These are phyloP conservation scores for Threskiornis aethiopicus DNA, from an alignment of 2,797 vertebrate genomes.

Conservation along the genomic window DNA sequence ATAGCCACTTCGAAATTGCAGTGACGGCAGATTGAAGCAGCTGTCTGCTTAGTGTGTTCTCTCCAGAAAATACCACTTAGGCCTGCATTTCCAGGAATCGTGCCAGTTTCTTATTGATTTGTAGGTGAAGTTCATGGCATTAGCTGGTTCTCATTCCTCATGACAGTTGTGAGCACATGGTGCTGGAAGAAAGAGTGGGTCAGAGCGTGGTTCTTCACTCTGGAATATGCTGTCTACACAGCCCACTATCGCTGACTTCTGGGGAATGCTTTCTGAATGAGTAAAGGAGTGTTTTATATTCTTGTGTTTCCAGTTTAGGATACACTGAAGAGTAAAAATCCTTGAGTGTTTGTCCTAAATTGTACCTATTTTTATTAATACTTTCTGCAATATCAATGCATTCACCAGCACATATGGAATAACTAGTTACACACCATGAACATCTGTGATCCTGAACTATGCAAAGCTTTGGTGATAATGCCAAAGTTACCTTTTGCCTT, in stretches of 20 bases:
- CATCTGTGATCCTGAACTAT: background rate
- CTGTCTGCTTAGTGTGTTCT: background rate
- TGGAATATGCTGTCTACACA: background rate
- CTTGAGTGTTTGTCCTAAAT: background rate
- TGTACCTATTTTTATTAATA: fast-evolving
- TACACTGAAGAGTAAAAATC: background rate
- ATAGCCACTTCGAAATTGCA: background rate
- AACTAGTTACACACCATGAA: background rate
- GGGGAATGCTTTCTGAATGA: background rate
- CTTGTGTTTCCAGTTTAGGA: background rate
- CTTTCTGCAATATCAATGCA: fast-evolving
- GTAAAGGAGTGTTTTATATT: background rate
- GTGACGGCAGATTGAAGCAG: background rate
- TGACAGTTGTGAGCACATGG: background rate
- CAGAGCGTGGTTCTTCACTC: fast-evolving
- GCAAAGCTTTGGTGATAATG: background rate
- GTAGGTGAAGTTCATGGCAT: background rate
- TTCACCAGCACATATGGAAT: background rate
- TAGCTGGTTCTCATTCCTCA: background rate
- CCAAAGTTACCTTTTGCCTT: background rate
- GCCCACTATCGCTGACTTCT: background rate
- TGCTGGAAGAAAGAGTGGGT: background rate
- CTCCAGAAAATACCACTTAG: background rate
- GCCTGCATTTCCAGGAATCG: background rate
- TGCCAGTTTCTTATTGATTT: background rate